Evolutionary conservation across 1,140 invertebrate species (phyloP), one percentile per base, ranked within the genome.

Genomic region (Drosophila nasuta): DNA sequence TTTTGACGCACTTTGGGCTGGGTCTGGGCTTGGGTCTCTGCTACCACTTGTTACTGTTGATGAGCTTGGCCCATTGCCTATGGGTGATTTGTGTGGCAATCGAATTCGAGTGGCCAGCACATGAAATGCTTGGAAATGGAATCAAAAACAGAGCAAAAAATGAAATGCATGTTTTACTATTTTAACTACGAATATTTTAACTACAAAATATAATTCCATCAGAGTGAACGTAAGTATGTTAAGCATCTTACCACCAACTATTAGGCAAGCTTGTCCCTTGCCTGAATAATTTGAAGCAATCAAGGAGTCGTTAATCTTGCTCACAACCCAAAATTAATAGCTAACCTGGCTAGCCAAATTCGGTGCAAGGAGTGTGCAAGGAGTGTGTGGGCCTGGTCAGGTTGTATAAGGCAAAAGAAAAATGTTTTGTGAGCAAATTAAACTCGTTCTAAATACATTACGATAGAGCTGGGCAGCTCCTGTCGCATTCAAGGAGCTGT

Each of bases 401-500:
- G 58, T 54, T 46, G 51, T 28, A 17, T 59, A 52, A 63, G 56
- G 66, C 35, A n/a, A 25, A 62, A 68, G 81, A 82, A 90, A 90
- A 86, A 82, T 80, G 75, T 78, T 75, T 76, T 87, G 82, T 81
- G 73, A 86, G 86, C 77, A 90, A 81, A 83, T 89, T 89, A 89
- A 89, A 89, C 85, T 89, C 80, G 85, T 88, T 82, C 77, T 87
- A 86, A 87, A 86, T 86, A 86, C 82, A 86, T 86, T 86, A 86
- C 78, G 70, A 75, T 78, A 73, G 49, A 43, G 54, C 6, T 17
- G 43, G 3, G 45, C 7, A 58, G 38, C 30, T 49, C 41, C 59
- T 62, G 64, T 79, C 77, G 75, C 71, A 67, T 83, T 78, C 82
- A 86, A 85, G 82, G 66, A 85, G 78, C 77, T 38, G 35, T 10